Evolutionary conservation across 30 jellyfish, hydroid and myxozoan genomes (phyloP).

Genomic region (Sanderia malayensis): DNA sequence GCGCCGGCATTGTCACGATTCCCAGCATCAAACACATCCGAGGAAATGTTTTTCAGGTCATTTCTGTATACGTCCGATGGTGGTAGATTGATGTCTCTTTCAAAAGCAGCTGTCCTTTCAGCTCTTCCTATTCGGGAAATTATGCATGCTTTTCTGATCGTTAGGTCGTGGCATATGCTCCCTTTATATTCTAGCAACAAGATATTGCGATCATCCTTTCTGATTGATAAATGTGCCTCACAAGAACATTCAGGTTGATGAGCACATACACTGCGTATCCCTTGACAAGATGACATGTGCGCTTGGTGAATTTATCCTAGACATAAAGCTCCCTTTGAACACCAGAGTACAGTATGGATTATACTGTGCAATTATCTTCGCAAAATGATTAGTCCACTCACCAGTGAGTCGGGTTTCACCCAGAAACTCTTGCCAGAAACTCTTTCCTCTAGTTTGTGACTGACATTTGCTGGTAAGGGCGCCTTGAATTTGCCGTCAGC

Average conservation of each 20-base stretch:
- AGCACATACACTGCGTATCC: constrained; percentile 4
- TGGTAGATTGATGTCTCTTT: neutral
- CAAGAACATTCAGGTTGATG: neutral
- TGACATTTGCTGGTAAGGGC: neutral
- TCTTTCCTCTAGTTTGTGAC: neutral
- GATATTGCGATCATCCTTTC: neutral
- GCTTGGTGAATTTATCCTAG: neutral
- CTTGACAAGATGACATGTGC: neutral
- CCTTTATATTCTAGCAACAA: neutral
- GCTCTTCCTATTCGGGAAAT: neutral
- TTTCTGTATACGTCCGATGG: neutral
- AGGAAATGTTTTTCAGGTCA: neutral
- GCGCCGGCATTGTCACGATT: neutral
- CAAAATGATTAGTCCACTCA: neutral
- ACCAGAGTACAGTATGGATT: constrained; percentile 12
- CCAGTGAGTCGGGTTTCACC: neutral
- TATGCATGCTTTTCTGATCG: neutral
- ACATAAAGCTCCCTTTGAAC: neutral
- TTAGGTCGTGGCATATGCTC: neutral
- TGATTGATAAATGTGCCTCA: neutral
- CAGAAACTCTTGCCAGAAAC: neutral
- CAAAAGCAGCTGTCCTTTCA: neutral
- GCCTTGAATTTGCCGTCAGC: neutral
- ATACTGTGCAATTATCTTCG: neutral
- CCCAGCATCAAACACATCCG: neutral